Percentiles rank a stretch among this genome's conserved stretches.
Evolutionary conservation across 2,113 vertebrate species (phyloP).

Genomic region (Poeciliopsis retropinna): DNA sequence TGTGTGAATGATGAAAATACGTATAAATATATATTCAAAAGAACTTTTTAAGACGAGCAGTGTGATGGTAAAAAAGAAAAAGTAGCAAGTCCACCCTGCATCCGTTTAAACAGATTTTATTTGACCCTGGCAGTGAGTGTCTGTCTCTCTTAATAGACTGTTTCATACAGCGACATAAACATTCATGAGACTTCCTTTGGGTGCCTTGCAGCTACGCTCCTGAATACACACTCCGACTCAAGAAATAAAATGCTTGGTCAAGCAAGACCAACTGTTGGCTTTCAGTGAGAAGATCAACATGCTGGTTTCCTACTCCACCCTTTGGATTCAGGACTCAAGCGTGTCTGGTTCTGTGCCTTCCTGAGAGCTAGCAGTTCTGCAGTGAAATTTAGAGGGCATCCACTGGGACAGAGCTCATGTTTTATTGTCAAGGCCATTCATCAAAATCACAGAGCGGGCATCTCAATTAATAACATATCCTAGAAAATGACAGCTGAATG

Average conservation of each 20-base stretch:
- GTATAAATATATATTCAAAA: constrained; percentile 87
- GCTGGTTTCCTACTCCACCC: background rate
- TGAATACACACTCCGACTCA: background rate
- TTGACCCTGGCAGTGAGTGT: background rate
- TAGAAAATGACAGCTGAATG: constrained; percentile 61
- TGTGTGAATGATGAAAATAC: constrained; percentile 74
- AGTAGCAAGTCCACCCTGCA: constrained; percentile 18
- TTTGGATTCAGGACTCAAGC: background rate
- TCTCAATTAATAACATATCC: constrained; percentile 20
- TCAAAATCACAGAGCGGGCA: background rate
- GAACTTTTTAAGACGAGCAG: constrained; percentile 53
- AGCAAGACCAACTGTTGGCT: background rate
- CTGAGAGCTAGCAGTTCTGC: background rate
- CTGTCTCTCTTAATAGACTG: background rate
- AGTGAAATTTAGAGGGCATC: background rate
- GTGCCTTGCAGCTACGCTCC: constrained; percentile 35
- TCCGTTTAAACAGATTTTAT: constrained; percentile 12
- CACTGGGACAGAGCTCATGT: background rate
- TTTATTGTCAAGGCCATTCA: background rate
- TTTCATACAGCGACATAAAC: constrained; percentile 23
- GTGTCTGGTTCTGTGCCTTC: constrained; percentile 3
- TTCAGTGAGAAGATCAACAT: constrained; percentile 9
- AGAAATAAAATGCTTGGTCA: background rate
- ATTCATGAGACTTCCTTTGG: constrained; percentile 6
- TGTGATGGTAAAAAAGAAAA: constrained; percentile 43